Percentiles rank a stretch among this genome's conserved stretches.
Evolutionary conservation across 2,888 invertebrate genomes (phyloP).

Genomic region (Scaptomyza reducta): DNA sequence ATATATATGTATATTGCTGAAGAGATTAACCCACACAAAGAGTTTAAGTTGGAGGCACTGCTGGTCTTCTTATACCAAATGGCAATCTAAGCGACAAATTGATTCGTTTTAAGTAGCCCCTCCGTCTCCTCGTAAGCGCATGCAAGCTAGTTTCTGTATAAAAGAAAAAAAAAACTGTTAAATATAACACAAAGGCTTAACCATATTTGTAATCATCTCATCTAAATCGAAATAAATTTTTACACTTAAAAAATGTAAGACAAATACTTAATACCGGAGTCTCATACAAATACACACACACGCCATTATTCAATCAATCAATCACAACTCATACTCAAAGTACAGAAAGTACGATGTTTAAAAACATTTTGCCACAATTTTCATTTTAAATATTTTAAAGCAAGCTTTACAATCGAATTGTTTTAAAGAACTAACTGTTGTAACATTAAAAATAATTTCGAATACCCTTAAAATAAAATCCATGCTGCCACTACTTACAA

Average conservation of each 20-base stretch:
- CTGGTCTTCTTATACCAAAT: constrained; percentile 44
- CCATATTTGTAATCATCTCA: constrained; percentile 84
- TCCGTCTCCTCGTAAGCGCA: constrained; percentile 46
- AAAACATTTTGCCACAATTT: constrained; percentile 73
- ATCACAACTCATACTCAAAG: constrained; percentile 32
- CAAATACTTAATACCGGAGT: constrained; percentile 33
- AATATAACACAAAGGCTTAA: constrained; percentile 84
- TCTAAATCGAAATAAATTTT: constrained; percentile 81
- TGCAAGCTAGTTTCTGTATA: constrained; percentile 57
- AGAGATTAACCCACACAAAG: constrained; percentile 82
- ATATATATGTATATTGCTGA: constrained; percentile 57
- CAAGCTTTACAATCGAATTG: constrained; percentile 53
- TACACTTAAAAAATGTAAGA: constrained; percentile 63
- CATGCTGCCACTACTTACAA: constrained; percentile 76
- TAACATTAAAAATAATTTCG: constrained; percentile 58
- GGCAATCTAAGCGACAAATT: constrained; percentile 58
- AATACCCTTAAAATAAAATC: constrained; percentile 65
- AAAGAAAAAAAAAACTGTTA: constrained; percentile 20
- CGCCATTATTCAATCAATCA: constrained; percentile 29
- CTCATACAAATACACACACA: constrained; percentile 34
- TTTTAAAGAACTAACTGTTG: constrained; percentile 66
- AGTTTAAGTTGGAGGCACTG: constrained; percentile 72
- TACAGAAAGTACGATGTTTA: constrained; percentile 23
- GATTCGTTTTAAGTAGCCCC: constrained; percentile 24
- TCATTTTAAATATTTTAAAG: constrained; percentile 57